Conservation (phyloP, 2,113 vertebrate genomes). For the Lasiurus cinereus region DNA sequence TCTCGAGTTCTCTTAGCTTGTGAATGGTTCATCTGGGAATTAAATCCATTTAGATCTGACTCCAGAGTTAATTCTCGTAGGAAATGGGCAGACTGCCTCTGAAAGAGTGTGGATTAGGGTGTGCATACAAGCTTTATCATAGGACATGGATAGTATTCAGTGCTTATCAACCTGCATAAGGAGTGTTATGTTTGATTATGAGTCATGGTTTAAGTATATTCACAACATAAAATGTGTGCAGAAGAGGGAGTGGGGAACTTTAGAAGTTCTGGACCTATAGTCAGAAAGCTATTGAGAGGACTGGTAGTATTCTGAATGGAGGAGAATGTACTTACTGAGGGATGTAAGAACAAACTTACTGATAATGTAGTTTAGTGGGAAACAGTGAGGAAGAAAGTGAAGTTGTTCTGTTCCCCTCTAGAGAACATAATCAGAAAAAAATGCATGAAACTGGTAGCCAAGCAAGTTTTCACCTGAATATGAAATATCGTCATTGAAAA, state of each 20-base stretch:
- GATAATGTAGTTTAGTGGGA: not conserved
- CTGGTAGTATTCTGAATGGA: not conserved
- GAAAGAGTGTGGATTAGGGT: not conserved
- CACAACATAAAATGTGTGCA: not conserved
- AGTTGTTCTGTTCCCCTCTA: not conserved
- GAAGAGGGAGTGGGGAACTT: not conserved
- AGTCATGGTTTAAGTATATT: not conserved
- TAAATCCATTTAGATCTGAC: not conserved
- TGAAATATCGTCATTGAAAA: not conserved
- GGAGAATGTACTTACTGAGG: not conserved
- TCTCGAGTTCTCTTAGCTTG: not conserved
- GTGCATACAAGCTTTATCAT: not conserved
- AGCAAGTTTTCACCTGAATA: not conserved
- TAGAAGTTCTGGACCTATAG: not conserved
- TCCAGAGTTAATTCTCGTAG: not conserved
- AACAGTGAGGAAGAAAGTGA: not conserved
- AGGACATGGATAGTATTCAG: not conserved
- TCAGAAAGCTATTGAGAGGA: not conserved
- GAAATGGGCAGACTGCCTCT: not conserved
- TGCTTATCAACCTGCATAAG: not conserved
- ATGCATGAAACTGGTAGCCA: not conserved
- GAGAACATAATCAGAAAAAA: not conserved
- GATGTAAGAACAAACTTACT: not conserved
- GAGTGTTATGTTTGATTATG: not conserved
- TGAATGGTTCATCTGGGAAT: not conserved